These are phyloP conservation scores for Morpho helenor DNA, from an alignment of 2,888 invertebrate genomes.

Conservation along the genomic window DNA sequence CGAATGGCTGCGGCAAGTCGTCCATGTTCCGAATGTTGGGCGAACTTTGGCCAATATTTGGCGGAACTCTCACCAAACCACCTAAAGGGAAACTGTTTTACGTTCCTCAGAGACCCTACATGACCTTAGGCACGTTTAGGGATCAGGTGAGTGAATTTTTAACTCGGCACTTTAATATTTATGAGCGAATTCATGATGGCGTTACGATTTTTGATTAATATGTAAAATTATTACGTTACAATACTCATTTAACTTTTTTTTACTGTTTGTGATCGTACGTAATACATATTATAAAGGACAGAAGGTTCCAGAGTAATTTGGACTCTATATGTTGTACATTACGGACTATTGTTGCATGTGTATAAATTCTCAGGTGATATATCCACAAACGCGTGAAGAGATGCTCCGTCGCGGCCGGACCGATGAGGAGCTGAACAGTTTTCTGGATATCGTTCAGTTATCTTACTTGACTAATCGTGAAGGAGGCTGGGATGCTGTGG, in stretches of 20 bases:
- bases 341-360: neutral
- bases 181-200: no score
- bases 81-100: conserved; percentile 96
- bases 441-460: conserved; percentile 90
- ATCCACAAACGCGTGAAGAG: conserved; percentile 94
- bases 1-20: conserved; percentile 99
- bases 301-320: no score
- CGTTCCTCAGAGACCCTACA: conserved; percentile 98
- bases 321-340: no score
- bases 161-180: neutral
- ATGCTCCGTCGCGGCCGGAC: conserved; percentile 87
- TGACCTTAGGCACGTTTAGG: conserved; percentile 96
- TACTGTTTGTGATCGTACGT: no score
- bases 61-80: conserved; percentile 96
- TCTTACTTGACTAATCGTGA: conserved; percentile 91
- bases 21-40: conserved; percentile 97
- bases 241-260: no score
- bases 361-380: conserved; percentile 83
- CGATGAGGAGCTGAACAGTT: conserved; percentile 87
- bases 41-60: conserved; percentile 98
- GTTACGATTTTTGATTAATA: no score
- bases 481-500: conserved; percentile 93
- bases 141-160: conserved; percentile 84
- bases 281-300: no score
- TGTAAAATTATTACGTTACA: no score